Evolutionary conservation across 2,888 invertebrate genomes (phyloP), one percentile per base, ranked within the genome.

Genomic region (Brachyptera risi): DNA sequence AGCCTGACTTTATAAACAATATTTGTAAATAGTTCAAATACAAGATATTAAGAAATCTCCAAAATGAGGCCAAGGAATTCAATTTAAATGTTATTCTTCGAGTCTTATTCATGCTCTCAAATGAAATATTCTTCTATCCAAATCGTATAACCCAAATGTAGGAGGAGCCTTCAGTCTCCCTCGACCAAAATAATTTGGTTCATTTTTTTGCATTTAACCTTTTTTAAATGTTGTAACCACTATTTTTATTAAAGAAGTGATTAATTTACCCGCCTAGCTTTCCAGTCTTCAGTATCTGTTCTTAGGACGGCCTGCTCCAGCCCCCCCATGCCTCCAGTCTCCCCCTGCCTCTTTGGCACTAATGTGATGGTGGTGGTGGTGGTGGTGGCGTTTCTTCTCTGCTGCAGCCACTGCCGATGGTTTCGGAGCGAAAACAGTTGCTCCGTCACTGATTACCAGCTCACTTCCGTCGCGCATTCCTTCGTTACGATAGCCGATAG

Each of bases 381-480:
- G 88, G 67, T 89, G 87, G 66, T 87, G 87, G 59, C 84, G 86
- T 31, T 84, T 80, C 60, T 87, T 83, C 26, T 66, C 73, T 35
- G 74, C 72, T n/a, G 63, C 63, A 7, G 63, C 63, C 24, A 62
- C 40, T 5, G 65, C 61, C 9, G 65, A 62, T 1, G 63, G 65
- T 37, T 65, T 65, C 2, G 65, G 63, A 15, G 62, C 58, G n/a
- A 59, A 60, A 11, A 63, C 71, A 35, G 73, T 72, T 3, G 73
- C 83, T 4, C 54, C 54, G 70, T 88, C 88, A 13, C 85, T 84
- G 13, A 88, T 86, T 44, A 88, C 88, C 69, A 90, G 78, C 73
- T 91, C 91, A 1, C 88, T 87, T 49, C 87, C 88, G 70, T 90
- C 90, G 38, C 84, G 81, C 66, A 84, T 79, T 1, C 83, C 82